phyloP scores from a whole-genome alignment of 2,888 invertebrate genomes.

The Dryococelus australis region DNA sequence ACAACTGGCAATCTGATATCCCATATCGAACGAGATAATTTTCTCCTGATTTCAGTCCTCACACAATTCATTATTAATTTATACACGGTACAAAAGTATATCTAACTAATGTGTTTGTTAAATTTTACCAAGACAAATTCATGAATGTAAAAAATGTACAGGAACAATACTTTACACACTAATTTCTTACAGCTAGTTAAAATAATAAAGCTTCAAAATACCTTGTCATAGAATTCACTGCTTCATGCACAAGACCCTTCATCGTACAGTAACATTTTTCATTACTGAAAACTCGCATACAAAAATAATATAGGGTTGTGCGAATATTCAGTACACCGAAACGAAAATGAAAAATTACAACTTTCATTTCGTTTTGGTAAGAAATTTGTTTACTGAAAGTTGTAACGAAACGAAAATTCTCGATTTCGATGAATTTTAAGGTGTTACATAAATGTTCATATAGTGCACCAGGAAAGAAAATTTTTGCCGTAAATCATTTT shows the following conservation, averaged over 20 bases:
- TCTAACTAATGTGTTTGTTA: neutral
- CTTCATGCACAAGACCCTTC: neutral
- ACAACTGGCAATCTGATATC: neutral
- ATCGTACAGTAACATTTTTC: neutral
- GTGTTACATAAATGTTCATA: too few species aligned
- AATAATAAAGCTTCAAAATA: neutral
- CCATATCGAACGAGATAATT: neutral
- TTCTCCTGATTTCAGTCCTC: neutral
- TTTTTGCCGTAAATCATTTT: too few species aligned
- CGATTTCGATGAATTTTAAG: too few species aligned
- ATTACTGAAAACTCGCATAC: neutral
- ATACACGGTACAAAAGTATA: too few species aligned
- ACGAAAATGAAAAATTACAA: too few species aligned
- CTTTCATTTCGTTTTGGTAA: too few species aligned
- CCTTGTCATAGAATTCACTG: neutral
- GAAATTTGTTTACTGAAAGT: too few species aligned
- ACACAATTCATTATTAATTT: too few species aligned
- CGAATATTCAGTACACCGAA: too few species aligned
- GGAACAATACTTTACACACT: neutral
- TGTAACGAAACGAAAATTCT: too few species aligned
- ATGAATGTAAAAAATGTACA: neutral
- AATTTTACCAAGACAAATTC: neutral
- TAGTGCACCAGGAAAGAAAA: too few species aligned
- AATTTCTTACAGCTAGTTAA: neutral
- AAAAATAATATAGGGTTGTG: too few species aligned